These are phyloP conservation scores for Leptinotarsa texana DNA, from an alignment of 1,140 invertebrate genomes.

Conservation along the genomic window DNA sequence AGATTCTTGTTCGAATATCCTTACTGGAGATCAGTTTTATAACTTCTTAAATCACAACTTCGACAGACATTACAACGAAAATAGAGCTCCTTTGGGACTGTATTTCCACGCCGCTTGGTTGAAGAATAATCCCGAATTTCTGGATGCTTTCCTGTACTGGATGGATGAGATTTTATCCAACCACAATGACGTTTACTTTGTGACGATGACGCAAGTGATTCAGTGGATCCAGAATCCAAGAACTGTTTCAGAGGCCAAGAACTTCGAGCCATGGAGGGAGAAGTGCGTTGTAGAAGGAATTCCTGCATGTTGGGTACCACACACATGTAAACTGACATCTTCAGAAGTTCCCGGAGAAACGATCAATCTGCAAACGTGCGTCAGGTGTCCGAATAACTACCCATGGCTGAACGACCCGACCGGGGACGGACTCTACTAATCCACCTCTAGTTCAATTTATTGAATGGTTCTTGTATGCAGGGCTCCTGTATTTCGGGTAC, in stretches of 20 bases:
- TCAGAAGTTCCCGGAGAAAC: constrained; percentile 93
- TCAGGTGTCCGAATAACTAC: constrained; percentile 91
- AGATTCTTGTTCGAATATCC: constrained; percentile 92
- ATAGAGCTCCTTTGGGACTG: constrained; percentile 88
- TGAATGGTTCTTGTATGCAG: constrained; percentile 37
- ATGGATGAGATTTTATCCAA: constrained; percentile 87
- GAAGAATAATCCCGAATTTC: constrained; percentile 91
- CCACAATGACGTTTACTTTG: constrained; percentile 93
- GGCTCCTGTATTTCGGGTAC: constrained; percentile 27
- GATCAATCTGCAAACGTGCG: constrained; percentile 89
- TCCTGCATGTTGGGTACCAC: constrained; percentile 84
- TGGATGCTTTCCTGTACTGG: constrained; percentile 93
- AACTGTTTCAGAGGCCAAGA: constrained; percentile 81
- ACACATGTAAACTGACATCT: constrained; percentile 86
- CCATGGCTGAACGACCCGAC: constrained; percentile 93
- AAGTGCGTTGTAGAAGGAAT: constrained; percentile 82
- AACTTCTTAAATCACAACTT: constrained; percentile 96
- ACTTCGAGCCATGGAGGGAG: constrained; percentile 92
- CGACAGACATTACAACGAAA: constrained; percentile 92
- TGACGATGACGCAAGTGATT: constrained; percentile 96
- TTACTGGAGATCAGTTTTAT: constrained; percentile 92
- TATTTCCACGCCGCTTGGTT: constrained; percentile 97
- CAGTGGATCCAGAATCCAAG: constrained; percentile 95
- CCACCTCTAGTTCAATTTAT: constrained; percentile 35
- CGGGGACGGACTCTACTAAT: constrained; percentile 75